A percentile compares a stretch with the other conserved stretches of the same genome.
Evolutionary conservation across 2,113 vertebrate genomes (phyloP).

Genomic region (Corvus moneduloides): DNA sequence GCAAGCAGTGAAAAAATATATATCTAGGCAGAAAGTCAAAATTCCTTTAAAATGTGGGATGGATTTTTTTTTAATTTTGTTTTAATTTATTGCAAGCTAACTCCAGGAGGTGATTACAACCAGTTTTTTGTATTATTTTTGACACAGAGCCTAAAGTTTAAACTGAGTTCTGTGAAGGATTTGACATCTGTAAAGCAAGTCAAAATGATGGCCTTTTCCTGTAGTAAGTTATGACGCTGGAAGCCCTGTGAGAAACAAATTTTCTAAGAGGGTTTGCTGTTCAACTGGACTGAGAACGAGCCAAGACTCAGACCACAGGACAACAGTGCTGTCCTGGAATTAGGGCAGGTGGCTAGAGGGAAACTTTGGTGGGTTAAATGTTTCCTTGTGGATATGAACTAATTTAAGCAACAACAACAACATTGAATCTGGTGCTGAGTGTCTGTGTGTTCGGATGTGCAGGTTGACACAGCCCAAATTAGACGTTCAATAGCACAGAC

Average conservation of each 20-base stretch:
- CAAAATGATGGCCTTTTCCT: conserved; percentile 36
- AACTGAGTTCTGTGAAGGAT: conserved; percentile 2
- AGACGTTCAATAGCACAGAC: background rate
- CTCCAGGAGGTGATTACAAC: conserved; percentile 28
- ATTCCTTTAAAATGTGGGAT: conserved; percentile 40
- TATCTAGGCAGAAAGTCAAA: conserved; percentile 54
- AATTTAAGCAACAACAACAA: background rate
- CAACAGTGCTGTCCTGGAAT: background rate
- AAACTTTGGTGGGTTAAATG: background rate
- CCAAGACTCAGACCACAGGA: background rate
- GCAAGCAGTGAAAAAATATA: conserved; percentile 56
- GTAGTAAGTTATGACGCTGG: background rate
- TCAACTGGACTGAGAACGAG: background rate
- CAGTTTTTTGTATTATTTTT: conserved; percentile 48
- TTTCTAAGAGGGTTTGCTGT: conserved; percentile 21
- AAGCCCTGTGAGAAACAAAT: conserved; percentile 5
- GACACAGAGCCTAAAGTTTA: conserved; percentile 44
- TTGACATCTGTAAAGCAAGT: conserved; percentile 32
- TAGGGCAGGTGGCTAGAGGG: background rate
- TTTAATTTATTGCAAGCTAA: conserved; percentile 45
- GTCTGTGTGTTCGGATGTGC: background rate
- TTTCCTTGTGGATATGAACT: background rate
- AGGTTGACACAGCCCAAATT: background rate
- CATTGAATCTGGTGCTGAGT: background rate
- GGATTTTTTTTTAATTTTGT: background rate